Base-by-base conservation (phyloP, 2,797 vertebrate genomes). In the Spondyliosoma cantharus region DNA sequence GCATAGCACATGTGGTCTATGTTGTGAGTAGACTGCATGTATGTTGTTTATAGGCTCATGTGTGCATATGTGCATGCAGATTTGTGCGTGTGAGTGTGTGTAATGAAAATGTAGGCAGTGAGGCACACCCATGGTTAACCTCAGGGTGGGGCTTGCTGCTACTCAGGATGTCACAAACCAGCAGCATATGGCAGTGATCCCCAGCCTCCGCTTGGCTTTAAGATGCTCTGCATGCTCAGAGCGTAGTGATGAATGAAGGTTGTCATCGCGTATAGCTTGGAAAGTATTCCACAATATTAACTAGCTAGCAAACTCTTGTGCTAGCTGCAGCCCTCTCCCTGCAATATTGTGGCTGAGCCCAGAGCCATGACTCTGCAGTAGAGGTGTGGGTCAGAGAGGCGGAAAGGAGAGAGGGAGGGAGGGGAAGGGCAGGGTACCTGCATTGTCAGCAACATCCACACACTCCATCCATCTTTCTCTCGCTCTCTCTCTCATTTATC, bases 41-140 rank as follows among this genome's bases (percentile, higher is more conserved):
- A 56, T 74, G 50, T 29, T 69, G 52, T 69, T 3, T 43, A 27
- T 71, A 0, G 14, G 43, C 59, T 65, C 42, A 27, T 70, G 48
- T 46, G 58, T 66, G 54, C 48, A 49, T 43, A 62, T 67, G 63
- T 77, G 29, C 67, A 75, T 78, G 73, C 42, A 59, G 16, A 71
- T 81, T 71, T 80, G 61, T 63, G 48, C 52, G 24, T 56, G 27
- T 66, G 17, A 3, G 46, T 50, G 71, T 29, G 54, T 63, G 71
- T 78, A 50, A 77, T 87, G 73, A 78, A 82, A 85, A 83, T 85
- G 86, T 60, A 80, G 85, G 78, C 83, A 83, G 82, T 11, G 32
- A 87, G 91, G 82, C 93, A 92, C 93, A 89, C 93, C 91, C 92
- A 88, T 91, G 92, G 92, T 93, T 93, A 92, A 94, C 93, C 92